Evolutionary conservation across 2,888 invertebrate species (phyloP), one percentile per base, ranked within the genome.

Genomic region (Tromatobia lineatoria): DNA sequence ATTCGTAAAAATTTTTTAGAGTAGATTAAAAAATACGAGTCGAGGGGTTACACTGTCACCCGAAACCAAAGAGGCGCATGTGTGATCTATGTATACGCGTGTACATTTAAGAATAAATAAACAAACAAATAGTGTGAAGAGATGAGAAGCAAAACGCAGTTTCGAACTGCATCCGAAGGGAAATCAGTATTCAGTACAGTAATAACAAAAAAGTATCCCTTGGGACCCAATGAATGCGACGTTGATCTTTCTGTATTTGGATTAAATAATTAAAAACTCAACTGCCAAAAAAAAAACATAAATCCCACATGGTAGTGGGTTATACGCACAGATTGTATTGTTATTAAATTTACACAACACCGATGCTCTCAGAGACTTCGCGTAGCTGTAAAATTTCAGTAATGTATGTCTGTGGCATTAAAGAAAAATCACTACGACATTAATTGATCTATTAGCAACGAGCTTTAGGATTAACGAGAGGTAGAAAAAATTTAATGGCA

Each of bases 281-380:
- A 83, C 76, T 78, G 76, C 75, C 78, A 85, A 85, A 84, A 77
- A 70, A 77, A 71, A 70, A 59, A 66, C 88, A 89, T 87, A 82
- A 88, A 87, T 87, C 86, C 86, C 88, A 84, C 86, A 70, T 71
- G 79, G 77, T 78, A 71, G 76, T 87, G 89, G 88, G 87, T 82
- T 87, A 87, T 89, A 89, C 89, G 89, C 89, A 89, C 89, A 86
- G 84, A 86, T 87, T 90, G 88, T 89, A 87, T 90, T 89, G 88
- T 88, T 89, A 90, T 88, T 87, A 80, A 80, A 80, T 90, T 90
- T 89, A 89, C 88, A 88, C 86, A 29, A 82, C 64, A 71, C 70
- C 57, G 76, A 80, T 64, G 79, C 64, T 50, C 11, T 25, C 61
- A 70, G 54, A 2, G 18, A 77, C 52, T 34, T 86, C 70, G 70